These are phyloP conservation scores for Sarcophaga variegata DNA, from an alignment of 2,888 invertebrate genomes.

Conservation along the genomic window DNA sequence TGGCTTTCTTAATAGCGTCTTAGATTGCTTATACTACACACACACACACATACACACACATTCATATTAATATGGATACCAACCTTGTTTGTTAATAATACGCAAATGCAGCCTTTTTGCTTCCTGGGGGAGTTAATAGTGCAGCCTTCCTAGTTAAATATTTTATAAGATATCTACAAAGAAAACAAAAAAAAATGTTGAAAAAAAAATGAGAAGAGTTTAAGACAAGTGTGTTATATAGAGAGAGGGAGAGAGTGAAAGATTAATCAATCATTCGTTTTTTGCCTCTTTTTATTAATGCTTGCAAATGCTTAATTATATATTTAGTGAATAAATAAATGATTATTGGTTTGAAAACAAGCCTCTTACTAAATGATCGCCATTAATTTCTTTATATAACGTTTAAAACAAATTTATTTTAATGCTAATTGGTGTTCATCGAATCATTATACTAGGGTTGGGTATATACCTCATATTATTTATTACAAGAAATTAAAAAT, in stretches of 20 bases:
- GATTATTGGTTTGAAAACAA: constrained; percentile 29
- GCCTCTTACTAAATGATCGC: not conserved
- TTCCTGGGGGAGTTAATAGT: constrained; percentile 12
- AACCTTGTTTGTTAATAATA: constrained; percentile 51
- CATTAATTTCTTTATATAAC: constrained; percentile 20
- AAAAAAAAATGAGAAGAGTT: not conserved
- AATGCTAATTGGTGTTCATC: not conserved
- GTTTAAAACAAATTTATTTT: not conserved
- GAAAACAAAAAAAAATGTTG: constrained; percentile 7
- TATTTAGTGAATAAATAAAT: constrained; percentile 38
- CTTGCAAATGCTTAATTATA: constrained; percentile 21
- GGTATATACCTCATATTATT: too few relatives aligned
- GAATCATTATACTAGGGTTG: too few relatives aligned
- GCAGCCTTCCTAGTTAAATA: not conserved
- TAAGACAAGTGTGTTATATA: constrained; percentile 35
- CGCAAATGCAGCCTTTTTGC: constrained; percentile 22
- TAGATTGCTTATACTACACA: constrained; percentile 46
- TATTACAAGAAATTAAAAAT: too few relatives aligned
- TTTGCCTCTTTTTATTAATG: not conserved
- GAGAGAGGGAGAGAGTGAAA: too few relatives aligned
- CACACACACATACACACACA: constrained; percentile 5
- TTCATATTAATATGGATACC: constrained; percentile 29
- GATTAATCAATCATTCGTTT: constrained; percentile 52
- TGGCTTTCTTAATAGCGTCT: constrained; percentile 49
- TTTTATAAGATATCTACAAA: constrained; percentile 33